Percentiles rank a stretch among this genome's conserved stretches.
Evolutionary conservation across 2,888 invertebrate genomes (phyloP).

Genomic region (Strigamia transsilvanica): DNA sequence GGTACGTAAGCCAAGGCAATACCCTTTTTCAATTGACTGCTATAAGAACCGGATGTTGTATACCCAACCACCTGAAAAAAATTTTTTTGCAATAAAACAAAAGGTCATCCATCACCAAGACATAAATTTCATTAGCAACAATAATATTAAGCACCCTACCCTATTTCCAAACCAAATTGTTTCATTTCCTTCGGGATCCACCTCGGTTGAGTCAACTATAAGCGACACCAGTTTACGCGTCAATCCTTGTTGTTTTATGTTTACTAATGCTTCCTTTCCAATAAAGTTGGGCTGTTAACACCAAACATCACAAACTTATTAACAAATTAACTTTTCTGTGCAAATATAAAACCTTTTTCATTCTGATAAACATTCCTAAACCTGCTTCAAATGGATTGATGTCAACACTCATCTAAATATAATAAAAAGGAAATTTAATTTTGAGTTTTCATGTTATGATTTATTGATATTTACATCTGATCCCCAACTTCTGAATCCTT

Average conservation of each 20-base stretch:
- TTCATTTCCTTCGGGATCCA: slow-evolving; percentile 63
- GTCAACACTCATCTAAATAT: slow-evolving; percentile 64
- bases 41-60: slow-evolving; percentile 65
- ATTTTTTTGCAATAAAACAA: too few species aligned
- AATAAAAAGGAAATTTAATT: slow-evolving; percentile 26
- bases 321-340: background rate
- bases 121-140: too few species aligned
- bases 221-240: slow-evolving; percentile 59
- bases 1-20: slow-evolving; percentile 66
- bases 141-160: too few species aligned
- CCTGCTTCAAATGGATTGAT: slow-evolving; percentile 66
- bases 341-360: slow-evolving; percentile 60
- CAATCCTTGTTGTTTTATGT: slow-evolving; percentile 58
- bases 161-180: slow-evolving; percentile 60
- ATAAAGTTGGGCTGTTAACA: slow-evolving; percentile 61
- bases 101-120: too few species aligned
- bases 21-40: slow-evolving; percentile 62
- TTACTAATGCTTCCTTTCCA: slow-evolving; percentile 60
- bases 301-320: background rate
- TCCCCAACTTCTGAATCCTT: slow-evolving; percentile 66
- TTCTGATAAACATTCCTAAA: slow-evolving; percentile 62
- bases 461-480: slow-evolving; percentile 60
- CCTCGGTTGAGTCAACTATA: slow-evolving; percentile 59
- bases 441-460: background rate
- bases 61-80: slow-evolving; percentile 64